Percentiles rank a stretch among this genome's conserved stretches.
phyloP scores from a whole-genome alignment of 2,888 invertebrate genomes.

The Phania funesta region DNA sequence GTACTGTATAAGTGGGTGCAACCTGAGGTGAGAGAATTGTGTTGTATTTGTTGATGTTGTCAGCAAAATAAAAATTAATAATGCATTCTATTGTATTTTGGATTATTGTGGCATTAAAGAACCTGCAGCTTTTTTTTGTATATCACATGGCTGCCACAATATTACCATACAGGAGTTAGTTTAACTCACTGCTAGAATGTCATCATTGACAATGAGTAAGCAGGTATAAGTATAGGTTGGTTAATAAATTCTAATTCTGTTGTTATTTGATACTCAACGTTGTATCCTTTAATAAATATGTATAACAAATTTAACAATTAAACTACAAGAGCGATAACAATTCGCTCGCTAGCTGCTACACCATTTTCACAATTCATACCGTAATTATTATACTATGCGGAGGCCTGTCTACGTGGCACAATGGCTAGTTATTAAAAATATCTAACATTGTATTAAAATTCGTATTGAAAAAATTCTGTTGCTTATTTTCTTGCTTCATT shows the following conservation, averaged over 20 bases:
- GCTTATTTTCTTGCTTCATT: no score
- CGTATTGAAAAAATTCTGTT: no score
- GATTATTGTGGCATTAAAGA: constrained; percentile 74
- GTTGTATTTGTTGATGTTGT: constrained; percentile 73
- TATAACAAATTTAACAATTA: constrained; percentile 77
- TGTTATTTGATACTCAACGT: constrained; percentile 70
- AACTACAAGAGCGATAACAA: constrained; percentile 64
- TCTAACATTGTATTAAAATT: no score
- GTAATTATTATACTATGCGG: no score
- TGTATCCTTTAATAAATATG: constrained; percentile 75
- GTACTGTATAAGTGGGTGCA: neutral
- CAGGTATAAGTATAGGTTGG: neutral
- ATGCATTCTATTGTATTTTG: constrained; percentile 75
- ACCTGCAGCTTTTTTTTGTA: constrained; percentile 39
- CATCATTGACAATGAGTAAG: neutral
- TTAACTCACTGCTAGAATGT: neutral
- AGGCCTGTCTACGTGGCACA: no score
- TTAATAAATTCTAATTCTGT: constrained; percentile 4
- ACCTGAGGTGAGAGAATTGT: constrained; percentile 2
- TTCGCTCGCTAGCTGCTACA: neutral
- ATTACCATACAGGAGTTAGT: constrained; percentile 2
- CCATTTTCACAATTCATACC: no score
- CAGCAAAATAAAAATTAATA: constrained; percentile 79
- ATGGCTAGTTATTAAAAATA: no score
- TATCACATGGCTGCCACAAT: neutral